Percentiles rank a stretch among this genome's conserved stretches.
Evolutionary conservation across 2,113 vertebrate species (phyloP).

Genomic region (Lepidothrix coronata): DNA sequence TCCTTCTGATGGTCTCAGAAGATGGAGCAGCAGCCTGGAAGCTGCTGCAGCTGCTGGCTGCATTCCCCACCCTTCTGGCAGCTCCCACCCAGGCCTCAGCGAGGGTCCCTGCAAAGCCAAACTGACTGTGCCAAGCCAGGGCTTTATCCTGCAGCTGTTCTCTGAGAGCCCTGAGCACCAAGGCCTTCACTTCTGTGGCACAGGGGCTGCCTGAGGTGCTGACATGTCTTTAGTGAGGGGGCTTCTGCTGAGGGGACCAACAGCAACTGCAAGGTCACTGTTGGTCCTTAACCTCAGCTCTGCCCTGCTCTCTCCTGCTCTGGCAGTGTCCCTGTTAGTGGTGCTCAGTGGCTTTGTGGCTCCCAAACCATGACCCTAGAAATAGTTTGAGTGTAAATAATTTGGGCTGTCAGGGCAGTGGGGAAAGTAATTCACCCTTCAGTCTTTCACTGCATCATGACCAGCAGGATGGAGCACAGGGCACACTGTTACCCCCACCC

Average conservation of each 20-base stretch:
- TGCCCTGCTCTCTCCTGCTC: background rate
- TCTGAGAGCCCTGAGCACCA: background rate
- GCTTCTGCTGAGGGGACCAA: background rate
- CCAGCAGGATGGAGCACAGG: background rate
- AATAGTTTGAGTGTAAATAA: background rate
- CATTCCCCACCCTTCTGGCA: background rate
- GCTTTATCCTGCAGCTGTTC: background rate
- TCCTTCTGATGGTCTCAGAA: background rate
- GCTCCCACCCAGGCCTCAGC: background rate
- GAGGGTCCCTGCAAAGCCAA: background rate
- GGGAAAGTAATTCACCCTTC: accelerated
- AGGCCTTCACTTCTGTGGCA: background rate
- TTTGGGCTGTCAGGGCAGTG: background rate
- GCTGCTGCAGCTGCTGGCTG: background rate
- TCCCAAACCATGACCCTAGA: background rate
- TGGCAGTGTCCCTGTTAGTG: background rate
- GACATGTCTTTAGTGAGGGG: background rate
- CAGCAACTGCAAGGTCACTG: background rate
- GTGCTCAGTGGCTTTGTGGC: background rate
- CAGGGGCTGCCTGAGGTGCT: background rate
- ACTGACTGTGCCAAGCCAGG: background rate
- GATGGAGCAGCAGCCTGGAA: background rate
- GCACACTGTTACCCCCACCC: background rate
- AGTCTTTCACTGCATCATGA: accelerated
- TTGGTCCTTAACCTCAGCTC: background rate